Conservation (phyloP, 2,113 vertebrate genomes). For the Crypturellus undulatus region DNA sequence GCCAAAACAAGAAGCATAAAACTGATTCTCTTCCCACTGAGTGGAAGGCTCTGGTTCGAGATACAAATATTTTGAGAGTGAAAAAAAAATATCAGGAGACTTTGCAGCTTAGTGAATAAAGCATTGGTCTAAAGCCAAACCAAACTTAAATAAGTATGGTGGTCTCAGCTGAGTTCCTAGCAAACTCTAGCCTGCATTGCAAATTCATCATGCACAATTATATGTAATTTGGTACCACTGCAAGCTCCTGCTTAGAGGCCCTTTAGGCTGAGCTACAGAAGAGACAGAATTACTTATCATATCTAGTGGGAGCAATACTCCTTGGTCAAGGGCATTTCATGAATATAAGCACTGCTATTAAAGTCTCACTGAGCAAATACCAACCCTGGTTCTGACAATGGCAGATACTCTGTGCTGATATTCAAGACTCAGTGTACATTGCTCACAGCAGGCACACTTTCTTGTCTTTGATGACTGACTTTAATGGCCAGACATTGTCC, state of each 20-base stretch:
- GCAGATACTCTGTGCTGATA: background rate
- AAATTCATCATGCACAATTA: constrained; percentile 73
- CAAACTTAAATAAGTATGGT: constrained; percentile 62
- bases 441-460: background rate
- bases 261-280: constrained; percentile 32
- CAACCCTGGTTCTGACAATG: background rate
- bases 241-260: constrained; percentile 35
- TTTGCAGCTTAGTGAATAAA: constrained; percentile 67
- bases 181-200: constrained; percentile 60
- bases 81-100: constrained; percentile 30
- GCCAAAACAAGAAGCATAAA: constrained; percentile 27
- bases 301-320: constrained; percentile 18
- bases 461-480: background rate
- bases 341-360: background rate
- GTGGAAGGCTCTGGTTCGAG: constrained; percentile 29
- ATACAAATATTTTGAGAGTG: constrained; percentile 44
- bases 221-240: constrained; percentile 68
- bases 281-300: constrained; percentile 28
- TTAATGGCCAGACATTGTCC: background rate
- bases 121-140: constrained; percentile 65
- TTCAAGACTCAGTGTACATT: background rate
- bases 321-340: background rate
- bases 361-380: background rate
- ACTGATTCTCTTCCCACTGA: constrained; percentile 30
- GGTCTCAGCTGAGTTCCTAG: constrained; percentile 69